Percentiles rank a stretch among this genome's conserved stretches.
Evolutionary conservation across 2,888 invertebrate species (phyloP).

Genomic region (Callimorpha dominula): DNA sequence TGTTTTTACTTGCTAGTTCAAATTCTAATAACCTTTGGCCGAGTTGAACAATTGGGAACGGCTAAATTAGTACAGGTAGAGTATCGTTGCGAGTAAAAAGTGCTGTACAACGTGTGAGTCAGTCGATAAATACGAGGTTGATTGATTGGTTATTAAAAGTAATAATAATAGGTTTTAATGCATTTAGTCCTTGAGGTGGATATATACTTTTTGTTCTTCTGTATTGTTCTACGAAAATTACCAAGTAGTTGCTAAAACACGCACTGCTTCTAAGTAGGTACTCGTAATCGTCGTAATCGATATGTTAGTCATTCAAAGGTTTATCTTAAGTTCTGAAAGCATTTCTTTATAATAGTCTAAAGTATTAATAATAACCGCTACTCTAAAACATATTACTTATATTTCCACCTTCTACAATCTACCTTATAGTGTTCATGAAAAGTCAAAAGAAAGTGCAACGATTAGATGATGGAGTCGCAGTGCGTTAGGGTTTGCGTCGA

Average conservation of each 20-base stretch:
- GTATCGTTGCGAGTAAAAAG: conserved; percentile 10
- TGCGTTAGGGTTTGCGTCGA: too few species aligned
- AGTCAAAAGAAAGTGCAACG: not conserved
- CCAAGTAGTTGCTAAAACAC: not conserved
- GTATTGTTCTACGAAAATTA: not conserved
- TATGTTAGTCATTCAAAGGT: not conserved
- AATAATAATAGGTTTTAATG: not conserved
- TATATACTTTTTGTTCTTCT: not conserved
- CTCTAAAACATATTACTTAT: not conserved
- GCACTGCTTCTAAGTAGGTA: not conserved
- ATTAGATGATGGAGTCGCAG: too few species aligned
- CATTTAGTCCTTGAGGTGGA: not conserved
- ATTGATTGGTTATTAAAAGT: not conserved
- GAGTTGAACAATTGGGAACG: conserved; percentile 49
- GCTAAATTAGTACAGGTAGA: conserved; percentile 18
- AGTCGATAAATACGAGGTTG: not conserved
- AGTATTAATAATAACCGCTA: not conserved
- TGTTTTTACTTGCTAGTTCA: conserved; percentile 47
- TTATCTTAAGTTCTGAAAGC: not conserved
- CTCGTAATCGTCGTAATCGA: not conserved
- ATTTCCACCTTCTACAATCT: not conserved
- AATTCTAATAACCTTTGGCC: conserved; percentile 54
- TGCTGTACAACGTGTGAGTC: conserved; percentile 7
- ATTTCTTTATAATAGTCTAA: too few species aligned
- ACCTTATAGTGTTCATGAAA: not conserved